These are phyloP conservation scores for Borostomias antarcticus DNA, from an alignment of 2,797 vertebrate species.

Conservation along the genomic window DNA sequence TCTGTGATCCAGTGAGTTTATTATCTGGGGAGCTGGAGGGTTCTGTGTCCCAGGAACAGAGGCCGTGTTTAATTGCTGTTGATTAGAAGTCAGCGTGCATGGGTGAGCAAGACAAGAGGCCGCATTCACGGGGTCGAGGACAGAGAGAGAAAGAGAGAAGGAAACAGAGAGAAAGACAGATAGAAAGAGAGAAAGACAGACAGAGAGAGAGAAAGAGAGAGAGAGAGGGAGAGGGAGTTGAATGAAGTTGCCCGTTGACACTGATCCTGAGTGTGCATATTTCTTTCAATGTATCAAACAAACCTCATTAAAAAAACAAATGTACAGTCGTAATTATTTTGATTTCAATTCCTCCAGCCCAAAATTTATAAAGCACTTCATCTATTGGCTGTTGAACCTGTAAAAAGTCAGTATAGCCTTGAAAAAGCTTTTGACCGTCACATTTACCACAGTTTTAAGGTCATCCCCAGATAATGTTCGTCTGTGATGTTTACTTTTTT, in stretches of 20 bases:
- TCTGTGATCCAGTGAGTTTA: slow-evolving; percentile 47
- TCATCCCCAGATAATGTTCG: slow-evolving; percentile 51
- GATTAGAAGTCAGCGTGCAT: slow-evolving; percentile 61
- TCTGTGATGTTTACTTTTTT: slow-evolving; percentile 48
- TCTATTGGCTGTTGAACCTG: neutral
- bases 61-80: slow-evolving; percentile 67
- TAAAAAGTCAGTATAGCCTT: neutral
- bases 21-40: slow-evolving; percentile 59
- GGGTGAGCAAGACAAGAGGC: slow-evolving; percentile 51
- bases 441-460: slow-evolving; percentile 36
- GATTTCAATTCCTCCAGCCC: neutral
- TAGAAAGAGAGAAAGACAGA: neutral
- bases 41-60: slow-evolving; percentile 35
- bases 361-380: neutral
- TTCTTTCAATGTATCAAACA: slow-evolving; percentile 7
- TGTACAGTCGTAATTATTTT: neutral
- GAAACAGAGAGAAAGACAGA: neutral
- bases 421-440: neutral
- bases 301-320: too few species aligned
- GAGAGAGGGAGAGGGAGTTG: slow-evolving; percentile 18
- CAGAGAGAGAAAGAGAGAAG: slow-evolving; percentile 12
- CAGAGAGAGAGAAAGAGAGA: too few species aligned
- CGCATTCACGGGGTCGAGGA: slow-evolving; percentile 39
- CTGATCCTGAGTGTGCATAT: slow-evolving; percentile 56
- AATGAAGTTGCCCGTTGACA: slow-evolving; percentile 47